A percentile compares a stretch with the other conserved stretches of the same genome.
Evolutionary conservation across 2,797 vertebrate genomes (phyloP).

Genomic region (Notamacropus eugenii): DNA sequence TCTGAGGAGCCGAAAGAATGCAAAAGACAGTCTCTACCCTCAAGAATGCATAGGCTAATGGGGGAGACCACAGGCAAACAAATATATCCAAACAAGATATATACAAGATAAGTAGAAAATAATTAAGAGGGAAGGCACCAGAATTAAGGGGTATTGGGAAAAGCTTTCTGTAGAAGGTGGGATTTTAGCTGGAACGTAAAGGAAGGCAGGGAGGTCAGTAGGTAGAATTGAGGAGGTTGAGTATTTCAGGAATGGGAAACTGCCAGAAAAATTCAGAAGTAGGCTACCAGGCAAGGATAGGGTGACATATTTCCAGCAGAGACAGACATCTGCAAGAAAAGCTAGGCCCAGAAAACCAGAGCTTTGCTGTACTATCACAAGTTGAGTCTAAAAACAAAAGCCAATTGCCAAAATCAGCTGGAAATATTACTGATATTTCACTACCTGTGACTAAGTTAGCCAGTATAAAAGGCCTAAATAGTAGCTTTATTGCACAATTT

Average conservation of each 20-base stretch:
- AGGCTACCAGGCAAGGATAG: background rate
- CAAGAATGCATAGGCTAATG: background rate
- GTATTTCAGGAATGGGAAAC: background rate
- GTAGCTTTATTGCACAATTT: background rate
- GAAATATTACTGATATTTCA: background rate
- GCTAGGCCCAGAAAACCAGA: background rate
- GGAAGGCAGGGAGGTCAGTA: background rate
- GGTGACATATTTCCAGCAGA: background rate
- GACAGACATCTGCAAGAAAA: background rate
- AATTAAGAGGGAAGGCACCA: background rate
- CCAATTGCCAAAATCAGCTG: background rate
- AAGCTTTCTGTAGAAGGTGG: background rate
- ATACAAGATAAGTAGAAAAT: background rate
- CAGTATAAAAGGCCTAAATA: background rate
- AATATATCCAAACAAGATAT: background rate
- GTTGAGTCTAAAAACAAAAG: background rate
- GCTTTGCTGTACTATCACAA: background rate
- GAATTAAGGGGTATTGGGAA: background rate
- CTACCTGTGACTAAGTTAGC: background rate
- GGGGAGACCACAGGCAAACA: background rate
- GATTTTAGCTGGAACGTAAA: background rate
- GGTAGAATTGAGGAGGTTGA: background rate
- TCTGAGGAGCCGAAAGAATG: background rate
- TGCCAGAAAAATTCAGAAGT: background rate
- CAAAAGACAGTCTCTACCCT: background rate